Percentiles rank a stretch among this genome's conserved stretches.
Conservation (phyloP, 2,797 vertebrate species). For the Sphenodon punctatus region DNA sequence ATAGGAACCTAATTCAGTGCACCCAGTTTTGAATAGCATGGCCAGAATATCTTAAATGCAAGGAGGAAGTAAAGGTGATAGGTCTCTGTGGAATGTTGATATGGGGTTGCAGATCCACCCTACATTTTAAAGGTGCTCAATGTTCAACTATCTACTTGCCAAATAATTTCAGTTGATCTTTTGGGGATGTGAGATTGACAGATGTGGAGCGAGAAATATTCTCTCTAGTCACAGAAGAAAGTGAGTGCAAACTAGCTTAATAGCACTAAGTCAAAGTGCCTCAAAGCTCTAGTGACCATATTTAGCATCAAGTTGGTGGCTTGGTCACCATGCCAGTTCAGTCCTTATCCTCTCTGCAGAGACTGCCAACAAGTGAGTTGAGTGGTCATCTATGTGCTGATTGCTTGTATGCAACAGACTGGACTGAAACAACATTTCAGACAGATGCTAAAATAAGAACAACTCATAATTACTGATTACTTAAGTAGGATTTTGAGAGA, state of each 20-base stretch:
- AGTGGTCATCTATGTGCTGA: neutral
- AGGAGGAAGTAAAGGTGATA: neutral
- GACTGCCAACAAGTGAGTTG: neutral
- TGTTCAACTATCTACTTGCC: neutral
- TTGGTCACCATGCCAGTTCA: neutral
- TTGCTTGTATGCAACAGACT: neutral
- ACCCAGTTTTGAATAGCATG: neutral
- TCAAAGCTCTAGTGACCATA: neutral
- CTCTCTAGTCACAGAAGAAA: neutral
- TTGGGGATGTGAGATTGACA: neutral
- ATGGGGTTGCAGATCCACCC: neutral
- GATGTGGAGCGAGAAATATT: neutral
- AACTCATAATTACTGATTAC: neutral
- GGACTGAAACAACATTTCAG: too few relatives aligned
- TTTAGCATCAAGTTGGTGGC: neutral
- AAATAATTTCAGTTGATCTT: neutral
- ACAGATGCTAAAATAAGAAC: too few relatives aligned
- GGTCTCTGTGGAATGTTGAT: neutral
- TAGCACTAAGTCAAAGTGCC: neutral
- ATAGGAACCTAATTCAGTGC: neutral
- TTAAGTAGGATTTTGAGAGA: too few relatives aligned
- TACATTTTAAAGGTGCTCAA: neutral
- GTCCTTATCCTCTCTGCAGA: neutral
- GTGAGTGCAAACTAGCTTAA: accelerated
- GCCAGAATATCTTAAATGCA: neutral